phyloP scores from a whole-genome alignment of 2,888 invertebrate species.

The Caenorhabditis drosophilae region DNA sequence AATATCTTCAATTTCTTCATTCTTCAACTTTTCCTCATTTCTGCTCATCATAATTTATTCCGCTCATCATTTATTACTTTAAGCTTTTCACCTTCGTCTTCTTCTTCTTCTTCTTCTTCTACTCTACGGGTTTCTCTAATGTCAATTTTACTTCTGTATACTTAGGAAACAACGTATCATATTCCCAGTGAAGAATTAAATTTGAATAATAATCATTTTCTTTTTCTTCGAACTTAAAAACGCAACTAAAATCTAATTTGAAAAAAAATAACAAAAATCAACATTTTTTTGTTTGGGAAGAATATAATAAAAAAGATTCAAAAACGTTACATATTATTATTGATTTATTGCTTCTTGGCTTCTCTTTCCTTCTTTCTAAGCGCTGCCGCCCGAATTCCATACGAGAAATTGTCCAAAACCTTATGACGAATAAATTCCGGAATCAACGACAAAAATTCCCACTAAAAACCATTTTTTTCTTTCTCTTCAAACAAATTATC shows the following conservation, averaged over 20 bases:
- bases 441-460: constrained; percentile 46
- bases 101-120: no score
- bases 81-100: no score
- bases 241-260: background rate
- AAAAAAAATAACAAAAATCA: background rate
- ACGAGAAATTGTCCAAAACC: constrained; percentile 48
- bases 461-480: no score
- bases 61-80: no score
- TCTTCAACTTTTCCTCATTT: constrained; percentile 8
- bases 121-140: no score
- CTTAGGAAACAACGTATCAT: no score
- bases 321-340: background rate
- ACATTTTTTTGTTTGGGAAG: no score
- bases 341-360: constrained; percentile 47
- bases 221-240: background rate
- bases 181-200: background rate
- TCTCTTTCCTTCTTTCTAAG: constrained; percentile 55
- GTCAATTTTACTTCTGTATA: no score
- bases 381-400: constrained; percentile 60
- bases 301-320: background rate
- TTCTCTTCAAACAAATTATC: no score
- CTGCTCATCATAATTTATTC: background rate
- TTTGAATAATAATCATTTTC: background rate
- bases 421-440: constrained; percentile 52
- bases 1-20: constrained; percentile 11